phyloP scores from a whole-genome alignment of 2,888 invertebrate species.

The Agonopterix alstromeriana region DNA sequence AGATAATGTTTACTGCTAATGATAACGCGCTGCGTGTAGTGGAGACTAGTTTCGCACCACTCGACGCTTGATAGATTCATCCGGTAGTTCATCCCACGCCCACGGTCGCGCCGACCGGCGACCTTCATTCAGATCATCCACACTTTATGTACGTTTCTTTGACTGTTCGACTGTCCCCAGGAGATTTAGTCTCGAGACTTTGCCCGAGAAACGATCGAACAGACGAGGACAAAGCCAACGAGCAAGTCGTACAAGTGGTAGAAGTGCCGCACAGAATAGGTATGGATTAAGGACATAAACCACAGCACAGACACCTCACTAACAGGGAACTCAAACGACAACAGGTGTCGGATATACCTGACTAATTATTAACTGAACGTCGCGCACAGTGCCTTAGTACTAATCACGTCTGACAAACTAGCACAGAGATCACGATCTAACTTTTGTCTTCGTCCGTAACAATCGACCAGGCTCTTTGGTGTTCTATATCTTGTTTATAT shows the following conservation, averaged over 20 bases:
- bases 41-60: conserved; percentile 32
- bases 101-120: conserved; percentile 12
- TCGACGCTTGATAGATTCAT: conserved; percentile 28
- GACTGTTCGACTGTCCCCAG: conserved; percentile 49
- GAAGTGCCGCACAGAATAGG: conserved; percentile 30
- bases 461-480: conserved; percentile 22
- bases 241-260: conserved; percentile 16
- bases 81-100: conserved; percentile 12
- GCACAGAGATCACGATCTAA: conserved; percentile 45
- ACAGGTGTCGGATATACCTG: conserved; percentile 9
- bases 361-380: conserved; percentile 13
- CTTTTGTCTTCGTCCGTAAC: conserved; percentile 21
- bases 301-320: conserved; percentile 16
- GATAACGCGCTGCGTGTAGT: conserved; percentile 29
- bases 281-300: conserved; percentile 18
- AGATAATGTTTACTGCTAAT: conserved; percentile 28
- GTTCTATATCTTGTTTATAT: conserved; percentile 5
- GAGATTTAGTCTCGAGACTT: conserved; percentile 52
- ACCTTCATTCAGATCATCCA: conserved; percentile 5
- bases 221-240: conserved; percentile 8
- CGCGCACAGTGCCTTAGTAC: conserved; percentile 15
- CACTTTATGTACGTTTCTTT: conserved; percentile 11
- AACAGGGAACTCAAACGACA: conserved; percentile 14
- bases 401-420: conserved; percentile 17
- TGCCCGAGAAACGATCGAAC: conserved; percentile 33